Base-by-base conservation (phyloP, 2,797 vertebrate species). In the Sarcoramphus papa region DNA sequence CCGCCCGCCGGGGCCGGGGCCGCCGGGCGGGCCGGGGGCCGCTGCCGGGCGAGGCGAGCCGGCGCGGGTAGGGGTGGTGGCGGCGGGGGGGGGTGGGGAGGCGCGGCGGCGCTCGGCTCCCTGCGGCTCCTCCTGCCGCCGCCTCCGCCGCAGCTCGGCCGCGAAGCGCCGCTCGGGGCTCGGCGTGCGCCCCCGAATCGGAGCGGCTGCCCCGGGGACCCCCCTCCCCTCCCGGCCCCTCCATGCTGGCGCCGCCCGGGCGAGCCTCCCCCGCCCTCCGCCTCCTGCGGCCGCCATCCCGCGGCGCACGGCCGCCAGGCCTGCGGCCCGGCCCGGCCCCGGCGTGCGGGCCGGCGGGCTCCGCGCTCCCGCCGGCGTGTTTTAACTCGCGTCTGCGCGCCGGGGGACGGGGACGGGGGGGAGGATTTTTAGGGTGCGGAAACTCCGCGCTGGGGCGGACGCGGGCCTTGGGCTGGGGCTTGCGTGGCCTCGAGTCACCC, bases 81-180 rank as follows among this genome's bases (percentile, higher is more conserved):
- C 5, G 51, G 80, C 7, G 47, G 25, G 73, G 40, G 37, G 82
- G 48, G 54, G 47, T 50, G 82, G 59, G 54, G 85, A 48, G 76
- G 70, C 69, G 90, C 90, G 82, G 91, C 78, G 59, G 73, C 92
- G 88, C 82, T 93, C 90, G 91, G 88, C 80, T 86, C 72, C 83
- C 93, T 48, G 92, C 94, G 75, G 69, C 96, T 89, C 74, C 94
- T 82, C 78, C 92, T 81, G 89, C 92, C n/a, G 69, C 87, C 92
- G 80, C 78, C 85, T 51, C 41, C 89, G 50, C 70, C 67, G 51
- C 76, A 53, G 85, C 41, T 35, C 45, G 82, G 68, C 78, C 88
- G 83, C 79, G 67, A 96, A 94, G 96, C 88, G 85, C 95, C 77
- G 95, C 96, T 93, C 72, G 94, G 95, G 96, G 92, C 95, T 96